These are phyloP conservation scores for Drosophila flavopinicola DNA, from an alignment of 2,888 invertebrate genomes.

Conservation along the genomic window DNA sequence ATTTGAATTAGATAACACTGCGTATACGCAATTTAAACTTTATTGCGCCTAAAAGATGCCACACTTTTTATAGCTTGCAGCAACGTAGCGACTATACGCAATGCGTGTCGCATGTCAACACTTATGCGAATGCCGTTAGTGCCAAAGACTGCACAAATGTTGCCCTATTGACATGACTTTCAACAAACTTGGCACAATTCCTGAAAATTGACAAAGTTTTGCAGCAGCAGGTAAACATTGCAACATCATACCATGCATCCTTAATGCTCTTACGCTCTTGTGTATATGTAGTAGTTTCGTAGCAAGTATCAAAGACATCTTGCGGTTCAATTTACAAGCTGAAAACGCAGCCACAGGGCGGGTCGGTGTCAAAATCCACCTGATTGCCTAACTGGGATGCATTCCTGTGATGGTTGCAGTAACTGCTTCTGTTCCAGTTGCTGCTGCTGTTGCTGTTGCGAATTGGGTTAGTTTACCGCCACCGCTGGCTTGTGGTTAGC, in stretches of 20 bases:
- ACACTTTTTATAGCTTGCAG: conserved; percentile 12
- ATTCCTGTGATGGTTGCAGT: conserved; percentile 7
- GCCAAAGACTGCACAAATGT: conserved; percentile 10
- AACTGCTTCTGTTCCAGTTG: background rate
- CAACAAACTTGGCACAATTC: conserved; percentile 43
- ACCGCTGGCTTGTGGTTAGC: conserved; percentile 60
- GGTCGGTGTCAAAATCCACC: conserved; percentile 42
- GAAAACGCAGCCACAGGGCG: conserved; percentile 56
- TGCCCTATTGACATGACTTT: conserved; percentile 51
- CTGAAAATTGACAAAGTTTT: conserved; percentile 41
- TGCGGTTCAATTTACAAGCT: conserved; percentile 51
- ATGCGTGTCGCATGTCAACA: background rate
- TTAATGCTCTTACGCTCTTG: conserved; percentile 32
- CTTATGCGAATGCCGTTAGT: conserved; percentile 5
- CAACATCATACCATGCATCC: conserved; percentile 33
- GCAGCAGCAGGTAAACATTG: conserved; percentile 32
- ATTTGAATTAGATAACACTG: background rate
- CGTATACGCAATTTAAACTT: conserved; percentile 15
- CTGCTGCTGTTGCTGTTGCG: conserved; percentile 3
- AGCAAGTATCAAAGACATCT: conserved; percentile 45
- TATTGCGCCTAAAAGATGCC: conserved; percentile 14
- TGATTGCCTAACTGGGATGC: conserved; percentile 41
- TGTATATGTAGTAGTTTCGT: background rate
- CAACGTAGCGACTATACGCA: too few relatives aligned
- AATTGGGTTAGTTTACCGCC: conserved; percentile 41